phyloP scores from a whole-genome alignment of 2,113 vertebrate genomes.

The Psephotus haematonotus region DNA sequence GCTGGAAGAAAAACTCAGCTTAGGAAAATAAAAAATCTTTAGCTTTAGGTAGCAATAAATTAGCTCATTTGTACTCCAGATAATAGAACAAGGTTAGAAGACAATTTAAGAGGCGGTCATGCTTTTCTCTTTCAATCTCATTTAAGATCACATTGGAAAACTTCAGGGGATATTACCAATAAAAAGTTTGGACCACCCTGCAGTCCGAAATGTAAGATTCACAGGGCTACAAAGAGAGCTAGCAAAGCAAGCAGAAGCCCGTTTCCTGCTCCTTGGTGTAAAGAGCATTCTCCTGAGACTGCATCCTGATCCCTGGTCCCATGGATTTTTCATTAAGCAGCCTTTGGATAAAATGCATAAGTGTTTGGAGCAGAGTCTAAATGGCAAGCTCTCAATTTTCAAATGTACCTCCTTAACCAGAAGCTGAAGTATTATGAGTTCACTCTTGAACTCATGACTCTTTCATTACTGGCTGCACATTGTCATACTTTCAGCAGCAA shows the following conservation, averaged over 20 bases:
- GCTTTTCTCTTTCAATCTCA: neutral
- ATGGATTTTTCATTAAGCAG: neutral
- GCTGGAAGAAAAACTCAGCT: neutral
- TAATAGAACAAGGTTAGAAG: neutral
- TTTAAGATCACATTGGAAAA: neutral
- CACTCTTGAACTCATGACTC: neutral
- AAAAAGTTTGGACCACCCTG: neutral
- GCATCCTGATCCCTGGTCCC: rapidly evolving
- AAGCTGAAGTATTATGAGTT: neutral
- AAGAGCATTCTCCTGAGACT: neutral
- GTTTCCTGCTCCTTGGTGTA: neutral
- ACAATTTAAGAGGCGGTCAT: neutral
- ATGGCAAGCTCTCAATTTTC: neutral
- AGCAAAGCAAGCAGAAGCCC: neutral
- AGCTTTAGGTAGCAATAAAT: conserved; percentile 6
- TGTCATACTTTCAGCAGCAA: neutral
- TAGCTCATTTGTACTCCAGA: neutral
- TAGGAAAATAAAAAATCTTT: neutral
- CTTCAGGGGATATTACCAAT: neutral
- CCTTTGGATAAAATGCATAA: neutral
- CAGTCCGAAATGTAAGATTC: neutral
- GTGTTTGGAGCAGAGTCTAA: neutral
- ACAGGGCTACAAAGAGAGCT: neutral
- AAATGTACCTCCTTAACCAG: neutral
- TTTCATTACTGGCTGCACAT: neutral